These are phyloP conservation scores for Chitala chitala DNA, from an alignment of 2,113 vertebrate genomes.

Conservation along the genomic window DNA sequence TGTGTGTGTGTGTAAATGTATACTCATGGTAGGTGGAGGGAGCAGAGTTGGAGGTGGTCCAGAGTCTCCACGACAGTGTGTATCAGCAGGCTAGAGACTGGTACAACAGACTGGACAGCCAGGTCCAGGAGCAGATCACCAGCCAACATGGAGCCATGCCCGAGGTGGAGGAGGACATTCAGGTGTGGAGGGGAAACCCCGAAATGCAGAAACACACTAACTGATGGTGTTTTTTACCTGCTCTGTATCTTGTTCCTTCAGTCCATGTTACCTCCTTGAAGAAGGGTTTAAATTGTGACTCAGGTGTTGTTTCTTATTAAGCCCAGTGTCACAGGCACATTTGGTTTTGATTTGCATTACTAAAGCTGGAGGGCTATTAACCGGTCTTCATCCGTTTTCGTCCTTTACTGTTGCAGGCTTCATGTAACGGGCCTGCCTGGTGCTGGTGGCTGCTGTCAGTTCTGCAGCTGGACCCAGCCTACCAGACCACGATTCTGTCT, in stretches of 20 bases:
- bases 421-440: conserved; percentile 65
- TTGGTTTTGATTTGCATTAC: no score
- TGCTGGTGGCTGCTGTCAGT: conserved; percentile 77
- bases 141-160: conserved; percentile 71
- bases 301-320: no score
- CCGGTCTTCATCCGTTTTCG: neutral
- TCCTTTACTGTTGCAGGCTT: conserved; percentile 47
- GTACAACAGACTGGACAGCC: conserved; percentile 66
- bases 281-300: no score
- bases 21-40: conserved; percentile 59
- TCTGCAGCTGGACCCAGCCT: conserved; percentile 67
- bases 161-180: conserved; percentile 73
- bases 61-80: conserved; percentile 73
- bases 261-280: no score
- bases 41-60: conserved; percentile 68
- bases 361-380: no score
- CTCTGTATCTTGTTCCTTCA: no score
- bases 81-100: conserved; percentile 74
- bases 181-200: no score
- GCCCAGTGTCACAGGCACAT: no score
- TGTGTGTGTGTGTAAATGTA: conserved; percentile 14
- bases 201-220: no score
- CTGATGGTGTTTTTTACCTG: no score
- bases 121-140: conserved; percentile 62
- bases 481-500: conserved; percentile 72